Conservation (phyloP, 2,888 invertebrate genomes). For the Coleophora deauratella region DNA sequence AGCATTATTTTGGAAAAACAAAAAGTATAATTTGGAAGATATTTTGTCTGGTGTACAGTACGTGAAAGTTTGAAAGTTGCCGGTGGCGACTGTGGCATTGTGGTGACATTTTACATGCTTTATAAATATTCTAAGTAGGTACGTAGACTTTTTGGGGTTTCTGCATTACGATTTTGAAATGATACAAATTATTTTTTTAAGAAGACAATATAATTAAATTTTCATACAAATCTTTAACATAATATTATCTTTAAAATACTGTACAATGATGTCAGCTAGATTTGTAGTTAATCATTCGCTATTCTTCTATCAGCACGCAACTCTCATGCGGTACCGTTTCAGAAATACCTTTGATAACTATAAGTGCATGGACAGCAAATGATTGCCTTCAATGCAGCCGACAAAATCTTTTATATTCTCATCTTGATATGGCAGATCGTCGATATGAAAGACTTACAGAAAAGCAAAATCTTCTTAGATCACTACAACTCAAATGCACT, state of each 20-base stretch:
- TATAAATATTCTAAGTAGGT: no score
- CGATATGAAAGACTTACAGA: slow-evolving; percentile 74
- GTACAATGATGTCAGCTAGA: slow-evolving; percentile 71
- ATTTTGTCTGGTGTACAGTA: no score
- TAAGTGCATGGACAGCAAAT: slow-evolving; percentile 29
- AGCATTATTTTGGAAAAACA: no score
- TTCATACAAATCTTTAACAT: slow-evolving; percentile 89
- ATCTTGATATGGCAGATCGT: slow-evolving; percentile 80
- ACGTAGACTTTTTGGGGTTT: no score
- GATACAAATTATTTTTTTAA: slow-evolving; percentile 57
- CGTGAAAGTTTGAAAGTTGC: no score
- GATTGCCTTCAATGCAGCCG: slow-evolving; percentile 50
- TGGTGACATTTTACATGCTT: no score
- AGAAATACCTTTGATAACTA: no score
- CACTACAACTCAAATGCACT: slow-evolving; percentile 58
- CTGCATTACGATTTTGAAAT: slow-evolving; percentile 19
- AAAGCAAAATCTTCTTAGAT: slow-evolving; percentile 52
- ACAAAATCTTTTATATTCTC: slow-evolving; percentile 67
- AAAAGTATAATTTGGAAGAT: no score
- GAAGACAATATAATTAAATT: slow-evolving; percentile 78
- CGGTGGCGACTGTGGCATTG: no score
- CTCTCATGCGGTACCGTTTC: slow-evolving; percentile 17
- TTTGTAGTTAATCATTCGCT: slow-evolving; percentile 56
- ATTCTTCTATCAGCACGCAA: slow-evolving; percentile 23
- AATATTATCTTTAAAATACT: slow-evolving; percentile 85